Conservation (phyloP, 1,140 invertebrate species). For the Lordiphosa clarofinis region DNA sequence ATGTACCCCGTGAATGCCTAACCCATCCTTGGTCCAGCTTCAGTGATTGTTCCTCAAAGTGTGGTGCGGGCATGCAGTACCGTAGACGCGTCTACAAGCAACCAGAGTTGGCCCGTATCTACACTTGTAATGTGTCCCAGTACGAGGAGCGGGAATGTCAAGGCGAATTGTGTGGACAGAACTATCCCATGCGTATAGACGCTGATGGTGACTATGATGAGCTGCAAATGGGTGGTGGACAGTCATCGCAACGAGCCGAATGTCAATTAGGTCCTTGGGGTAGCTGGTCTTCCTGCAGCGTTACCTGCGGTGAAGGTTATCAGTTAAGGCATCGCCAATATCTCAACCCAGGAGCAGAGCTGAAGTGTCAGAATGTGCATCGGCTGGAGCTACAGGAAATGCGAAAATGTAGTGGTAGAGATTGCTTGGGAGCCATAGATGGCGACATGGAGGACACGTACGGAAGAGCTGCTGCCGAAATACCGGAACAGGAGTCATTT, state of each 20-base stretch:
- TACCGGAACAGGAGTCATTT: slow-evolving; percentile 13
- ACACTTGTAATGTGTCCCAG: slow-evolving; percentile 66
- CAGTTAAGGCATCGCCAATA: slow-evolving; percentile 52
- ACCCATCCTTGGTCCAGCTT: slow-evolving; percentile 88
- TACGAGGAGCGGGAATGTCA: slow-evolving; percentile 60
- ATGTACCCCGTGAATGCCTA: slow-evolving; percentile 83
- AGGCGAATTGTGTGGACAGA: slow-evolving; percentile 49
- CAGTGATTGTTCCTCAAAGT: slow-evolving; percentile 88
- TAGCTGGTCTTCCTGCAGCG: slow-evolving; percentile 87
- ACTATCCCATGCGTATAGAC: slow-evolving; percentile 7
- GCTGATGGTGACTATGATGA: slow-evolving; percentile 26
- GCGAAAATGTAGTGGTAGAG: slow-evolving; percentile 31
- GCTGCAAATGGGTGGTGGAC: slow-evolving; percentile 1
- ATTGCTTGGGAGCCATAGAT: slow-evolving; percentile 31
- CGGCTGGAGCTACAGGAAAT: slow-evolving; percentile 38
- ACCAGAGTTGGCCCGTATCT: slow-evolving; percentile 80
- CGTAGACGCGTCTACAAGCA: slow-evolving; percentile 84
- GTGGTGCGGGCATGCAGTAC: slow-evolving; percentile 86
- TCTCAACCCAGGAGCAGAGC: slow-evolving; percentile 40
- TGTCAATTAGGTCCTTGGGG: slow-evolving; percentile 87
- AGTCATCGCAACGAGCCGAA: slow-evolving; percentile 64
- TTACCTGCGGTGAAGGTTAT: slow-evolving; percentile 82
- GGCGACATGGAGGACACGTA: slow-evolving; percentile 1
- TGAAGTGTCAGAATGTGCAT: slow-evolving; percentile 49
- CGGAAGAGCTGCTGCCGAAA: no score